Conservation (phyloP, 2,797 vertebrate genomes). For the Sebastes matsubarae region DNA sequence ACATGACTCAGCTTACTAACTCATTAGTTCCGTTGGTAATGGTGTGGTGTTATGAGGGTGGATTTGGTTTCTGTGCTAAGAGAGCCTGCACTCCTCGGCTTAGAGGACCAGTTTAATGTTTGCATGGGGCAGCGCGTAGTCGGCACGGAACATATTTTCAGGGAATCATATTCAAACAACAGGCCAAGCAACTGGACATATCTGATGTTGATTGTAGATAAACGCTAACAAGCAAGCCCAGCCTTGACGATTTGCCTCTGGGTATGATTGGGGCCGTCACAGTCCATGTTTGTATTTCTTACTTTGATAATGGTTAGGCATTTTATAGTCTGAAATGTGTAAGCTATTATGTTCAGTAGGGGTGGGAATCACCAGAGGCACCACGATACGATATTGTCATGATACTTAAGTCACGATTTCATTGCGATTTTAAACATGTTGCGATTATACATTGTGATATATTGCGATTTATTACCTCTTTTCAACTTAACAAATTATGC, state of each 20-base stretch:
- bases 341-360: background rate
- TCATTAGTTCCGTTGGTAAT: constrained; percentile 39
- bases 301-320: background rate
- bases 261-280: background rate
- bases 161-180: constrained; percentile 17
- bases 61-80: constrained; percentile 39
- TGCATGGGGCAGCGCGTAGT: background rate
- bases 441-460: too few species aligned
- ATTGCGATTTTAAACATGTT: too few species aligned
- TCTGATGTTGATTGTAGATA: constrained; percentile 1
- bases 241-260: background rate
- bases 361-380: too few species aligned
- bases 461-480: too few species aligned
- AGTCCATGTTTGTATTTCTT: background rate
- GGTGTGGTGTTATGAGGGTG: constrained; percentile 25
- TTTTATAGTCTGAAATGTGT: background rate
- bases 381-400: too few species aligned
- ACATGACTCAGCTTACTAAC: constrained; percentile 50
- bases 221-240: background rate
- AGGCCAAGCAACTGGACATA: background rate
- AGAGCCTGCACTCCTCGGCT: background rate
- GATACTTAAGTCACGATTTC: too few species aligned
- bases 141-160: constrained; percentile 14
- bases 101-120: constrained; percentile 1
- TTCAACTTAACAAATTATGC: too few species aligned